These are phyloP conservation scores for Buceros bicornis DNA, from an alignment of 2,797 vertebrate species.

Conservation along the genomic window DNA sequence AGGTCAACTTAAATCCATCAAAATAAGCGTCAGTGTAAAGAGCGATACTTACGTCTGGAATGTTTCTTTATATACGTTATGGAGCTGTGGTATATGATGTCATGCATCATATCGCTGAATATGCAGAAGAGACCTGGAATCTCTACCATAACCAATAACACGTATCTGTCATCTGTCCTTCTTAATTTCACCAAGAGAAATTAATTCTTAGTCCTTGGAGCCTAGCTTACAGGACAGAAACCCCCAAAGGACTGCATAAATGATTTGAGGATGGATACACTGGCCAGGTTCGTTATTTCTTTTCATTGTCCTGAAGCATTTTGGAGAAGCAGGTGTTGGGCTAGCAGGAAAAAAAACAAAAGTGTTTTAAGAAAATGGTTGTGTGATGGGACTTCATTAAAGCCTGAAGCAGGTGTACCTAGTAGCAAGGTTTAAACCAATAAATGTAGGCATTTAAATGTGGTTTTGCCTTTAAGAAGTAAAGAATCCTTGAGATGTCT, in stretches of 20 bases:
- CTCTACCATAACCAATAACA: neutral
- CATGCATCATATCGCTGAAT: neutral
- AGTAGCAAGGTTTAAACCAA: neutral
- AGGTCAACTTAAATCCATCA: neutral
- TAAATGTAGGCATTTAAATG: neutral
- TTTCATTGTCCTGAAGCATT: neutral
- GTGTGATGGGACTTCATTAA: neutral
- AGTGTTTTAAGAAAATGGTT: neutral
- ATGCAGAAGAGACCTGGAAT: neutral
- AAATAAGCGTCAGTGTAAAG: neutral
- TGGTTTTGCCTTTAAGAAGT: neutral
- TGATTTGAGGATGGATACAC: neutral
- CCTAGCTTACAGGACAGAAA: neutral
- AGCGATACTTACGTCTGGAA: neutral
- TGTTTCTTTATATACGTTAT: neutral
- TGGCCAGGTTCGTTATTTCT: neutral
- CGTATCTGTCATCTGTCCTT: neutral
- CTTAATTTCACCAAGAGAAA: neutral
- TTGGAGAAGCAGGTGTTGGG: neutral
- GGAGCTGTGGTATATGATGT: neutral
- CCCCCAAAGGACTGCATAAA: neutral
- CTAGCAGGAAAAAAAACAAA: neutral
- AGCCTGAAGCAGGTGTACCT: neutral
- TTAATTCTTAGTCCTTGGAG: neutral
- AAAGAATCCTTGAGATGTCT: constrained; percentile 33